Evolutionary conservation across 2,113 vertebrate genomes (phyloP).

Genomic region (Sapajus apella): DNA sequence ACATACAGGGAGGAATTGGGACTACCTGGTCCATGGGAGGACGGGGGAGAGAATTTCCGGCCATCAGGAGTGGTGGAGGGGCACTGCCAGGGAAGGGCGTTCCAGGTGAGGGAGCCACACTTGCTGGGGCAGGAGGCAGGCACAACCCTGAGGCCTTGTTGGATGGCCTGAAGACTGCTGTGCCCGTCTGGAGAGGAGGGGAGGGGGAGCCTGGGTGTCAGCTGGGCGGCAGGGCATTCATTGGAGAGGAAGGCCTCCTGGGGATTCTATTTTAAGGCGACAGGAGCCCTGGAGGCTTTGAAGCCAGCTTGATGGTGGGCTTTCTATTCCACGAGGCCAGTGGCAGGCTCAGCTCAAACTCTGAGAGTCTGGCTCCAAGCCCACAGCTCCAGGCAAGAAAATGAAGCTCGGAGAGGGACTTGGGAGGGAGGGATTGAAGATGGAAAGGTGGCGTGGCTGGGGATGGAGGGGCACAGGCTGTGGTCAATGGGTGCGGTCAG

Average conservation of each 20-base stretch:
- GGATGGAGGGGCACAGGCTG: background rate
- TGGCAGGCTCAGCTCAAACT: background rate
- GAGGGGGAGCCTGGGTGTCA: background rate
- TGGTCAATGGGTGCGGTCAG: no score
- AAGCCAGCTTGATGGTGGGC: background rate
- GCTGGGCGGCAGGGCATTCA: background rate
- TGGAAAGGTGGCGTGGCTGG: no score
- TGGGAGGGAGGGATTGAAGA: no score
- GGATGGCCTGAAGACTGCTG: rapidly evolving
- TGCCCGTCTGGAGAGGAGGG: no score
- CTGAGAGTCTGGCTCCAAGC: no score
- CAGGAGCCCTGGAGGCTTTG: background rate
- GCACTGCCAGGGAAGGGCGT: no score
- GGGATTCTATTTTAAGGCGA: background rate
- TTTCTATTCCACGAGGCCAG: background rate
- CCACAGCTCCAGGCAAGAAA: background rate
- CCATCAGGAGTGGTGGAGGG: rapidly evolving
- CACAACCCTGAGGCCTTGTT: no score
- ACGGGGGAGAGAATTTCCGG: background rate
- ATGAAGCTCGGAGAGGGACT: rapidly evolving
- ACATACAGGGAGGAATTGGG: background rate
- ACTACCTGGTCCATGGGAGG: background rate
- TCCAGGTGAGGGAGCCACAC: background rate
- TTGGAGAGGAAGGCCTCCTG: background rate
- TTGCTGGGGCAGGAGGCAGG: background rate